Evolutionary conservation across 37 sponge, comb jelly and placozoan genomes (phyloP).

Genomic region (Cladorhizidae sp.): DNA sequence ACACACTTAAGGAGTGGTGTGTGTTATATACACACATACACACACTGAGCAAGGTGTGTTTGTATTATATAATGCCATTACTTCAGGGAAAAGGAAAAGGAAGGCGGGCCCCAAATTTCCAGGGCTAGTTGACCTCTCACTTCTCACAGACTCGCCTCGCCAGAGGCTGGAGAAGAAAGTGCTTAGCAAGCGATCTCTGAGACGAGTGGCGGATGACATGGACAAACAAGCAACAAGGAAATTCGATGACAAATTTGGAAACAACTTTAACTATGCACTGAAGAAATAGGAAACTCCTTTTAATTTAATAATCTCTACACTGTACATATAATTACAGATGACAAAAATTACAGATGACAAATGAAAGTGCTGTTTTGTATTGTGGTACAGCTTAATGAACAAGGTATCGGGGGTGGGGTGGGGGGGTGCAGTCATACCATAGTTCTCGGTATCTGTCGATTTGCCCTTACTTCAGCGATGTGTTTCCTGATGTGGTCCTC

Average conservation of each 20-base stretch:
- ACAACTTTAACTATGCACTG: constrained; percentile 79
- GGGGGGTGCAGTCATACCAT: constrained; percentile 7
- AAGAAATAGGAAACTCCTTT: constrained; percentile 7
- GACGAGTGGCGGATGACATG: constrained; percentile 48
- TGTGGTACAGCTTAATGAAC: too few relatives aligned
- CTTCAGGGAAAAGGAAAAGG: background rate
- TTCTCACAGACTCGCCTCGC: constrained; percentile 41
- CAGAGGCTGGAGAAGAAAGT: constrained; percentile 60
- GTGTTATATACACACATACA: too few relatives aligned
- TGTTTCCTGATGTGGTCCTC: background rate
- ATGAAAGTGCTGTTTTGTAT: too few relatives aligned
- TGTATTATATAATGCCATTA: too few relatives aligned
- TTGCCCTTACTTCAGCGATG: constrained; percentile 5
- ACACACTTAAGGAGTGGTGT: too few relatives aligned
- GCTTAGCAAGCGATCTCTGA: constrained; percentile 52
- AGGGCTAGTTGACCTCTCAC: constrained; percentile 62
- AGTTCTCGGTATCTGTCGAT: background rate
- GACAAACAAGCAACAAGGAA: constrained; percentile 14
- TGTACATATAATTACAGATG: background rate
- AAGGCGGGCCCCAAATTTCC: constrained; percentile 37
- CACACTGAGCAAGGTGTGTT: too few relatives aligned
- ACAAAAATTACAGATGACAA: too few relatives aligned
- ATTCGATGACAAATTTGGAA: constrained; percentile 66
- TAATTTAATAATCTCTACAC: background rate
- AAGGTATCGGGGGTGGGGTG: background rate